Conservation (phyloP, 1,140 invertebrate species). For the Neodiprion pinetum region DNA sequence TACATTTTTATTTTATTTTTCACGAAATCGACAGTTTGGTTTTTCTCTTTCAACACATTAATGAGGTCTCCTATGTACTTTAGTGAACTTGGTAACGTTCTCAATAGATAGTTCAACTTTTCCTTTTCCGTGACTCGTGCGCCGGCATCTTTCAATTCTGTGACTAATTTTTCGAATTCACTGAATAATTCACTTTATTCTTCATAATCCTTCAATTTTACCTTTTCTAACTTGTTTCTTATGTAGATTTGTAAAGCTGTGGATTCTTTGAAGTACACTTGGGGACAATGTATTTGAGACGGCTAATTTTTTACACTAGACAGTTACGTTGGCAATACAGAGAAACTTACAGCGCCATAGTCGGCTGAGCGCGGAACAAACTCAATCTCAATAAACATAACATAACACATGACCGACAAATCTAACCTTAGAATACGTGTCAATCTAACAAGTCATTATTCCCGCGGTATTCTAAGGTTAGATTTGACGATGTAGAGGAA, state of each 20-base stretch:
- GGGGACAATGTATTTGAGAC: too few species aligned
- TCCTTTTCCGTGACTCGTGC: conserved; percentile 33
- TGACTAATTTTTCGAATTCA: conserved; percentile 40
- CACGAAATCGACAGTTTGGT: conserved; percentile 22
- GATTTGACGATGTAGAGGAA: too few species aligned
- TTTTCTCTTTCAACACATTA: conserved; percentile 16
- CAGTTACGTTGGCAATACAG: too few species aligned
- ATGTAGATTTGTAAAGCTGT: conserved; percentile 39
- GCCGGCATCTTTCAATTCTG: conserved; percentile 37
- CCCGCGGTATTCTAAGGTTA: too few species aligned
- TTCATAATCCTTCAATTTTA: conserved; percentile 36
- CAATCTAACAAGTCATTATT: too few species aligned
- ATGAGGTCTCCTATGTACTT: conserved; percentile 45
- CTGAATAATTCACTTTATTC: conserved; percentile 32
- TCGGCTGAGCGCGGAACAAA: too few species aligned
- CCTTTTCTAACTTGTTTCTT: conserved; percentile 35
- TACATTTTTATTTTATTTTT: conserved; percentile 26
- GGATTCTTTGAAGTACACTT: conserved; percentile 39
- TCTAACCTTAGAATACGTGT: too few species aligned
- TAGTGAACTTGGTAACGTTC: conserved; percentile 36
- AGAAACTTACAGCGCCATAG: too few species aligned
- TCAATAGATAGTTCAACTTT: conserved; percentile 48
- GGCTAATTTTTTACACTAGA: too few species aligned
- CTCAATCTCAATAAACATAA: too few species aligned
- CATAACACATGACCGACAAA: too few species aligned